These are phyloP conservation scores for Drosophila peninsularis DNA, from an alignment of 2,888 invertebrate species.

Conservation along the genomic window DNA sequence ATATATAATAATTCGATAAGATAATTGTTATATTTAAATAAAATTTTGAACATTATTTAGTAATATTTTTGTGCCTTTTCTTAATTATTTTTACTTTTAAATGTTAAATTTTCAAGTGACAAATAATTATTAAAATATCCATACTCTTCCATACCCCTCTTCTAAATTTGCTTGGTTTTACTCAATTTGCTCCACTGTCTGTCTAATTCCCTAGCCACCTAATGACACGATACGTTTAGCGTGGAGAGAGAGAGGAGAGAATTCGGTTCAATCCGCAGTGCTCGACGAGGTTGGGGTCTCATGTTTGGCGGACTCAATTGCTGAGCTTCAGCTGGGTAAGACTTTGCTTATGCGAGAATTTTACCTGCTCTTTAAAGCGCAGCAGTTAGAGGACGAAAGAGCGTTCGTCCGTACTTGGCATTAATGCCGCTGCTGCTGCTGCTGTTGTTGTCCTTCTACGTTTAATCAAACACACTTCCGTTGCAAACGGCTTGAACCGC, in stretches of 20 bases:
- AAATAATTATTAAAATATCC: too few relatives aligned
- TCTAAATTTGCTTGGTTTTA: background rate
- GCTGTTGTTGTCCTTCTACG: conserved; percentile 69
- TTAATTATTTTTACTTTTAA: too few relatives aligned
- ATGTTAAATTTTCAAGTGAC: too few relatives aligned
- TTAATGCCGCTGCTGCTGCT: conserved; percentile 35
- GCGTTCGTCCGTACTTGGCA: conserved; percentile 28
- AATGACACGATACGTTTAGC: background rate
- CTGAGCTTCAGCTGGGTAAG: conserved; percentile 11
- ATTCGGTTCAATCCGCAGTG: conserved; percentile 8
- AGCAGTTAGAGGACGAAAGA: conserved; percentile 11
- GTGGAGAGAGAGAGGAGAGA: background rate
- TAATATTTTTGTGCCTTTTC: too few relatives aligned
- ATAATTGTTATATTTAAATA: too few relatives aligned
- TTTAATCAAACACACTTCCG: conserved; percentile 80
- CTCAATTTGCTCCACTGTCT: background rate
- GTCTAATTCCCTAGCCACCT: background rate
- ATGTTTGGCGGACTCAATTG: conserved; percentile 3
- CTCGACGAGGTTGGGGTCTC: background rate
- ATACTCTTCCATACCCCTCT: background rate
- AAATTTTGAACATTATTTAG: too few relatives aligned
- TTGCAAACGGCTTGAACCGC: conserved; percentile 79
- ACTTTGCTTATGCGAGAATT: conserved; percentile 10
- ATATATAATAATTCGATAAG: too few relatives aligned
- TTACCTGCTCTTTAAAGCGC: conserved; percentile 66